Evolutionary conservation across 2,113 vertebrate species (phyloP).

Genomic region (Heterocephalus glaber): DNA sequence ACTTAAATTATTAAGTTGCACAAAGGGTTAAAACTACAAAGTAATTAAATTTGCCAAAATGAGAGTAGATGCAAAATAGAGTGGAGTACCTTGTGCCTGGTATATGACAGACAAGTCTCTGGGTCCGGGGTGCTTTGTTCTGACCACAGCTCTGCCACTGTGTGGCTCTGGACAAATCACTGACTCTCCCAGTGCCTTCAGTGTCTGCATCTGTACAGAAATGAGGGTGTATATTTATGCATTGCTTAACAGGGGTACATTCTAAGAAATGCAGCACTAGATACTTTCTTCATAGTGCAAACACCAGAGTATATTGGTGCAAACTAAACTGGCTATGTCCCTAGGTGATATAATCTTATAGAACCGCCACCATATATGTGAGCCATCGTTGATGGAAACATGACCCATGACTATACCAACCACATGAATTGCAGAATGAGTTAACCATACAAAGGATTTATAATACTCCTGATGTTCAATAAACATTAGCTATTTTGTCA

Average conservation of each 20-base stretch:
- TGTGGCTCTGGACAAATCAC: neutral
- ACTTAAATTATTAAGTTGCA: neutral
- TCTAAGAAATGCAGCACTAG: no score
- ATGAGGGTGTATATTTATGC: neutral
- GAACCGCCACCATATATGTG: neutral
- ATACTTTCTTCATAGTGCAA: neutral
- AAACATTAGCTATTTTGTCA: neutral
- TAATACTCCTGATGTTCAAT: neutral
- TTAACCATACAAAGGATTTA: neutral
- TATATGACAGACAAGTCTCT: neutral
- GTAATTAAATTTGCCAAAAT: neutral
- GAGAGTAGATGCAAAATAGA: neutral
- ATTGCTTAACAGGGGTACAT: neutral
- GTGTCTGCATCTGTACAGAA: neutral
- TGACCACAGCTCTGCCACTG: neutral
- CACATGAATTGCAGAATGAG: neutral
- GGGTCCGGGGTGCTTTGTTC: neutral
- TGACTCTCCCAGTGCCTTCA: neutral
- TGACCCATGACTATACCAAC: neutral
- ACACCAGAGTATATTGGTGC: neutral
- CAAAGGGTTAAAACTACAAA: neutral
- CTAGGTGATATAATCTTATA: neutral
- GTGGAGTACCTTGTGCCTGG: neutral
- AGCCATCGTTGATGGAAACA: neutral
- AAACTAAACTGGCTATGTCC: neutral